A percentile compares a stretch with the other conserved stretches of the same genome.
Evolutionary conservation across 1,140 invertebrate species (phyloP).

Genomic region (Diorhabda sublineata): DNA sequence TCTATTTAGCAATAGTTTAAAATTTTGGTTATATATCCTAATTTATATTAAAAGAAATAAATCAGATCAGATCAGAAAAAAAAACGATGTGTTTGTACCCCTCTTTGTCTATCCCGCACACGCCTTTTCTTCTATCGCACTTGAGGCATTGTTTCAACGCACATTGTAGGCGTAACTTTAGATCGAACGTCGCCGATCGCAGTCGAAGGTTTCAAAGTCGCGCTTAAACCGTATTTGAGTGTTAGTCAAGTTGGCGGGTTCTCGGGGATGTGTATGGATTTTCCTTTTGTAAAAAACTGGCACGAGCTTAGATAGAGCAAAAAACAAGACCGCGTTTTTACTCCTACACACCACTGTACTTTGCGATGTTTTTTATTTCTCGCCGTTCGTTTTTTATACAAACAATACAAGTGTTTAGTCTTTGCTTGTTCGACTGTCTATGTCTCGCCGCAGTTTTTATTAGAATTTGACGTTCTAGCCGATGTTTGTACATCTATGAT

Average conservation of each 20-base stretch:
- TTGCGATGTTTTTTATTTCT: constrained; percentile 22
- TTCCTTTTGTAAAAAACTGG: constrained; percentile 20
- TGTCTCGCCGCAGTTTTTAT: constrained; percentile 8
- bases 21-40: too few relatives aligned
- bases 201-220: constrained; percentile 20
- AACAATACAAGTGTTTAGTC: constrained; percentile 11
- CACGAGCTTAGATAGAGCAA: constrained; percentile 17
- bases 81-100: constrained; percentile 9
- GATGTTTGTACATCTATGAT: background rate
- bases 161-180: constrained; percentile 15
- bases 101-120: constrained; percentile 13
- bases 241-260: constrained; percentile 19
- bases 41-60: background rate
- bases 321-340: constrained; percentile 22
- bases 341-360: constrained; percentile 16
- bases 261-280: constrained; percentile 8
- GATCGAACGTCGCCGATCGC: constrained; percentile 18
- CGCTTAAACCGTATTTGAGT: constrained; percentile 21
- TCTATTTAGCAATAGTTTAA: too few relatives aligned
- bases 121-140: constrained; percentile 16
- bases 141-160: constrained; percentile 29
- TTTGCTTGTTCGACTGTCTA: constrained; percentile 10
- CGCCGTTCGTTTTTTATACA: constrained; percentile 10
- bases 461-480: constrained; percentile 5
- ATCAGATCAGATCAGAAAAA: constrained; percentile 5